Conservation (phyloP, 2,797 vertebrate genomes). For the Bryconaethiops microstoma region DNA sequence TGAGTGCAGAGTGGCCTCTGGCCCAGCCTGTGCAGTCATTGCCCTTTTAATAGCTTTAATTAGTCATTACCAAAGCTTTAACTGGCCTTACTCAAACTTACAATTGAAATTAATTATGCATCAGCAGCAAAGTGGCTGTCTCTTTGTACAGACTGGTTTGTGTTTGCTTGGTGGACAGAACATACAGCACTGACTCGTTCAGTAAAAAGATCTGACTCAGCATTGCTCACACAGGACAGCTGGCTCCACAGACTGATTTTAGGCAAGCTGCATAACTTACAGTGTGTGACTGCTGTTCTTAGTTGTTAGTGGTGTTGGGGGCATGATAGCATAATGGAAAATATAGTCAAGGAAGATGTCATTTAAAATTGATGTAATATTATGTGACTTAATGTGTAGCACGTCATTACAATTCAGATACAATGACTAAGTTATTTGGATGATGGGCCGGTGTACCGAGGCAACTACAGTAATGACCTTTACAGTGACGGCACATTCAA, state of each 20-base stretch:
- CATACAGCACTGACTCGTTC: not conserved
- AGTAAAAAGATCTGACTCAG: not conserved
- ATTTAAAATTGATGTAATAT: too few species aligned
- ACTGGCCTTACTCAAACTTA: conserved; percentile 36
- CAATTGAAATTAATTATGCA: conserved; percentile 31
- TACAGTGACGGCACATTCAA: not conserved
- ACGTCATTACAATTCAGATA: not conserved
- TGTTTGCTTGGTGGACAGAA: conserved; percentile 16
- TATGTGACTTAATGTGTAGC: too few species aligned
- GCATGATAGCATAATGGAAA: too few species aligned
- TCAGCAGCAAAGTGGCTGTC: conserved; percentile 8
- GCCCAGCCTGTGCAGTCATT: conserved; percentile 4
- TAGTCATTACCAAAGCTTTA: conserved; percentile 37
- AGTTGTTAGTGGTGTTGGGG: too few species aligned
- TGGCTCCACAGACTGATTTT: not conserved
- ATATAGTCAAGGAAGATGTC: too few species aligned
- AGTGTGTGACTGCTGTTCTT: not conserved
- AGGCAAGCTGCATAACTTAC: not conserved
- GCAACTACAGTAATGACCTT: conserved; percentile 10
- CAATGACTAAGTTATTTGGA: not conserved
- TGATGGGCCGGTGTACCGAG: not conserved
- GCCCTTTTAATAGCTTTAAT: conserved; percentile 35
- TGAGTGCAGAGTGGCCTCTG: not conserved
- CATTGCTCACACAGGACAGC: not conserved
- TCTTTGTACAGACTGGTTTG: conserved; percentile 20